These are phyloP conservation scores for Muscina levida DNA, from an alignment of 2,888 invertebrate species.

Conservation along the genomic window DNA sequence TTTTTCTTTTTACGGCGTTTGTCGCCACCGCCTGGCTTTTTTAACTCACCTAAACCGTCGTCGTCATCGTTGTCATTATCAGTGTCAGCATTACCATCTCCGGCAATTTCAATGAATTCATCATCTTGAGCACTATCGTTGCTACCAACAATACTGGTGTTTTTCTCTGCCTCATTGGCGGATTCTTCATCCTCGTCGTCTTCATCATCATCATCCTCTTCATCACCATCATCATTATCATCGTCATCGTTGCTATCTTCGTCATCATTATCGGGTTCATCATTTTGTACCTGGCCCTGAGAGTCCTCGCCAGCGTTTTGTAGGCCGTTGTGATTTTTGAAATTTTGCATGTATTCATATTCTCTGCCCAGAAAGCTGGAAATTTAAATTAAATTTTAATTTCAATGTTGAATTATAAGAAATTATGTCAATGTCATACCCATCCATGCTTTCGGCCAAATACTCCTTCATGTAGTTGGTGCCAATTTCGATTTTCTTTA, in stretches of 20 bases:
- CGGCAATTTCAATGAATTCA: conserved; percentile 75
- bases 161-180: conserved; percentile 44
- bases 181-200: conserved; percentile 53
- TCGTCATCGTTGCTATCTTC: conserved; percentile 56
- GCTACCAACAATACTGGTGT: conserved; percentile 41
- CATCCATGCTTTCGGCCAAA: conserved; percentile 77
- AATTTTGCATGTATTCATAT: conserved; percentile 72
- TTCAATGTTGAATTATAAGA: neutral
- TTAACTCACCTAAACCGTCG: conserved; percentile 64
- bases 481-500: conserved; percentile 79
- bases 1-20: conserved; percentile 71
- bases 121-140: conserved; percentile 57
- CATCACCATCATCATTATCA: conserved; percentile 63
- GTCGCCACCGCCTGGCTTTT: conserved; percentile 71
- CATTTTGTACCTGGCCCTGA: conserved; percentile 50
- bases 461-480: conserved; percentile 77
- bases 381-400: conserved; percentile 21
- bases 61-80: conserved; percentile 49
- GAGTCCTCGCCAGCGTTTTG: conserved; percentile 46
- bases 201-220: conserved; percentile 59
- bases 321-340: conserved; percentile 50
- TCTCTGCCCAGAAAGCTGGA: conserved; percentile 77
- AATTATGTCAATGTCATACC: conserved; percentile 72
- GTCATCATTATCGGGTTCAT: conserved; percentile 37
- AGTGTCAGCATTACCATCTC: conserved; percentile 33